Conservation (phyloP, 1,140 invertebrate species). For the Acyrthosiphon pisum region DNA sequence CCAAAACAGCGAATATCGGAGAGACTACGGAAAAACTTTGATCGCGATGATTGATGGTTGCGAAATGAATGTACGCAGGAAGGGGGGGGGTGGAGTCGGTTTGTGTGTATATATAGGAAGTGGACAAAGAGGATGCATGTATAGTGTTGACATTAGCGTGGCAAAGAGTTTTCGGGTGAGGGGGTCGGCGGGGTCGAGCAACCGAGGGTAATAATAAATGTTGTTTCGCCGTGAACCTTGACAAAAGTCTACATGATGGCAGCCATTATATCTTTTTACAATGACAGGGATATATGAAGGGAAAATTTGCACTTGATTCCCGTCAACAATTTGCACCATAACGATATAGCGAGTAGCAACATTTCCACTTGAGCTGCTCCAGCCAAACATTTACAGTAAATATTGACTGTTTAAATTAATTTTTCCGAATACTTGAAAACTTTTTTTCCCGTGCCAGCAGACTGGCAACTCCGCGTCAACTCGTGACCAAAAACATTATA, state of each 20-base stretch:
- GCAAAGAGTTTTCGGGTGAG: background rate
- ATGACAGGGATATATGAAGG: constrained; percentile 17
- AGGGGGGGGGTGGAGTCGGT: background rate
- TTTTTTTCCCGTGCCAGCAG: background rate
- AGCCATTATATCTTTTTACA: constrained; percentile 50
- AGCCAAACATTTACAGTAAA: background rate
- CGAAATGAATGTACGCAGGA: background rate
- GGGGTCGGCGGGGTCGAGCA: background rate
- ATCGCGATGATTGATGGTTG: constrained; percentile 40
- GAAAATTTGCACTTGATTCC: constrained; percentile 27
- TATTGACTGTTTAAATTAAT: constrained; percentile 20
- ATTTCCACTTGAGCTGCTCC: background rate
- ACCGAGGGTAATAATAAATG: constrained; percentile 42
- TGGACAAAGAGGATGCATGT: background rate
- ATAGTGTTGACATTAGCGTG: constrained; percentile 34
- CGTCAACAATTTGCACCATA: constrained; percentile 14
- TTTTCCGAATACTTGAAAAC: background rate
- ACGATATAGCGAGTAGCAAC: background rate
- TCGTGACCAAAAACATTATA: background rate
- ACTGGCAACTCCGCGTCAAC: background rate
- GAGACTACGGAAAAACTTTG: constrained; percentile 24
- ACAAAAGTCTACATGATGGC: constrained; percentile 39
- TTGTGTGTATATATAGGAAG: background rate
- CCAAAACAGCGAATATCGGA: background rate
- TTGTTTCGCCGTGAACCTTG: constrained; percentile 41